Conservation (phyloP, 2,797 vertebrate genomes). For the Taenioides sp. region DNA sequence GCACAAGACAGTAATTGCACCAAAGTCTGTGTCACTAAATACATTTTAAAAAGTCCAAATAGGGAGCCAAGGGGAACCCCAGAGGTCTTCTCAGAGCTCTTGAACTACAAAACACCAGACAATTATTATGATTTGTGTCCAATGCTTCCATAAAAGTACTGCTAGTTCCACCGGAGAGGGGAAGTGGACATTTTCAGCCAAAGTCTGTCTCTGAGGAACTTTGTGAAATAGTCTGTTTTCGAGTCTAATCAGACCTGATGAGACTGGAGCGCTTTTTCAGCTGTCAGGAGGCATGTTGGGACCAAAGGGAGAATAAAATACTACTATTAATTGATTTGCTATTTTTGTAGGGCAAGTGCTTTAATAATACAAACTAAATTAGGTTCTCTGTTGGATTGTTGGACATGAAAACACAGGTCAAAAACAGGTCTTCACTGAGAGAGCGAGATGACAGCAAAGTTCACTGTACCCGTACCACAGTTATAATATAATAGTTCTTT, state of each 20-base stretch:
- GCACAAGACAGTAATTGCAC: background rate
- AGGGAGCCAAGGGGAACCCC: slow-evolving; percentile 6
- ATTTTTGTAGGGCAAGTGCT: background rate
- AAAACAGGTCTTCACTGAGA: background rate
- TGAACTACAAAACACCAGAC: background rate
- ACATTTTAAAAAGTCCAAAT: slow-evolving; percentile 8
- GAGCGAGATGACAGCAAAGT: background rate
- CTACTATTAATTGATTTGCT: background rate
- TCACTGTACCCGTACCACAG: too few species aligned
- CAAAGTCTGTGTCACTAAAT: background rate
- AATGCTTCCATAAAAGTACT: background rate
- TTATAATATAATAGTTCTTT: too few species aligned
- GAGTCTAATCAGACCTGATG: background rate
- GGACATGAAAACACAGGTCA: background rate
- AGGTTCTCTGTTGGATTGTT: background rate
- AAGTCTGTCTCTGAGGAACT: background rate
- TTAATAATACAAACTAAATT: background rate
- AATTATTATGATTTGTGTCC: slow-evolving; percentile 13
- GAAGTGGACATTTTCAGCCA: background rate
- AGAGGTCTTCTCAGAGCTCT: background rate
- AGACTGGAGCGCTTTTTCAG: background rate
- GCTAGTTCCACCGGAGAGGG: background rate
- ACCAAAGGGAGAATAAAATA: background rate
- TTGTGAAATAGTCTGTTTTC: slow-evolving; percentile 2
- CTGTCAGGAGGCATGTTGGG: background rate